Base-by-base conservation (phyloP, 2,797 vertebrate species). In the Distichodus sexfasciatus region DNA sequence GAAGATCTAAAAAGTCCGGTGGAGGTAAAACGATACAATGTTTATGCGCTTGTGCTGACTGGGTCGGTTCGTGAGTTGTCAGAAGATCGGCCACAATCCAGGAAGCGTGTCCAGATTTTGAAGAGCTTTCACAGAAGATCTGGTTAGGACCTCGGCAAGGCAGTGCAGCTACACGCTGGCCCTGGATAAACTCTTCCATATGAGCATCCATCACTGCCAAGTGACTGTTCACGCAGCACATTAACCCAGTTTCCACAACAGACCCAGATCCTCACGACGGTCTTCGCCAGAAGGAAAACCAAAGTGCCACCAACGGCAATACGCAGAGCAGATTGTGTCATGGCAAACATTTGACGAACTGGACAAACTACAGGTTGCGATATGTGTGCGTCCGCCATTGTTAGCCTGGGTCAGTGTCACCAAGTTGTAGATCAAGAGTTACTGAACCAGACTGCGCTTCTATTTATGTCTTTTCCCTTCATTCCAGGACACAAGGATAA, bases 191-290 rank as follows among this genome's bases (percentile, higher is more conserved):
- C 48, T 61, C 8, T 43, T 71, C 70, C 73, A 80, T 35, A 65
- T 64, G 62, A 59, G 40, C 23, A 26, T 44, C 51, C 4, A 3
- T 21, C 21, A 10, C 4, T 1, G 15, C 24, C 58, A 70, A 70
- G 23, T 35, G 15, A 21, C 36, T 53, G 60, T 69, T 62, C 26
- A 28, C 5, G 61, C 38, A 48, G 51, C 55, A 58, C 66, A 65
- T 73, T 71, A 78, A 74, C 76, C 67, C 64, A 74, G 43, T 74
- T 76, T 74, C 35, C 31, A 51, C 6, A 24, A 29, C 24, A n/a
- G 9, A 53, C 23, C 55, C 41, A 61, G 61, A 59, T 69, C 51
- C 55, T 54, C 19, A 9, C 21, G 46, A 35, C 50, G 24, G 60
- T 6, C 17, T 6, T 15, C 15, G 26, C 35, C 61, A 53, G 41